These are phyloP conservation scores for Achroia grisella DNA, from an alignment of 1,140 invertebrate genomes.

Conservation along the genomic window DNA sequence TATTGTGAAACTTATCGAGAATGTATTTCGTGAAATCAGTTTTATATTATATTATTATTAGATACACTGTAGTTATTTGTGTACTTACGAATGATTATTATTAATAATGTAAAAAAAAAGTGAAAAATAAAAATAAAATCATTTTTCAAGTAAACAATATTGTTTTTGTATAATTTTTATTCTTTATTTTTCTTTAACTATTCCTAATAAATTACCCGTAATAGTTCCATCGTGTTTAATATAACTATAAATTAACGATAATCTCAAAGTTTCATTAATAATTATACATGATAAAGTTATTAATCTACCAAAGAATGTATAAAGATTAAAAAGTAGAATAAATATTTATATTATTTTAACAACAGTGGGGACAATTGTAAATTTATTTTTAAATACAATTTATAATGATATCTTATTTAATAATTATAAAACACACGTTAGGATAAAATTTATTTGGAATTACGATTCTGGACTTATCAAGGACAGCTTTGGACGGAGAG, in stretches of 20 bases:
- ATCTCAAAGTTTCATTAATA: too few species aligned
- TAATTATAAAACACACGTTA: too few species aligned
- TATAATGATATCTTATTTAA: not conserved
- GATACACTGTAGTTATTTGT: conserved; percentile 22
- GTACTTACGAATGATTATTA: conserved; percentile 30
- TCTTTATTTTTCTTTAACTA: not conserved
- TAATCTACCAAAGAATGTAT: too few species aligned
- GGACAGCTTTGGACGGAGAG: conserved; percentile 4
- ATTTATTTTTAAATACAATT: not conserved
- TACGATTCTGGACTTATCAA: too few species aligned
- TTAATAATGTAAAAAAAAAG: conserved; percentile 22
- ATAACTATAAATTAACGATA: too few species aligned
- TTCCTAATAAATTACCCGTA: not conserved
- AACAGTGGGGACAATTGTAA: too few species aligned
- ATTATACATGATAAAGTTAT: too few species aligned
- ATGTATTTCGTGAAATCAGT: conserved; percentile 12
- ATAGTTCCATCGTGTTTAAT: not conserved
- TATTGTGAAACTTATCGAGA: conserved; percentile 7
- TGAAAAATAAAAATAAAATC: conserved; percentile 23
- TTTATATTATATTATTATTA: conserved; percentile 21
- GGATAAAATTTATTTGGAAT: too few species aligned
- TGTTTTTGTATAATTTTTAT: not conserved
- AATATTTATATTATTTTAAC: too few species aligned
- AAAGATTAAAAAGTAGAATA: too few species aligned
- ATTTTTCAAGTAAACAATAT: conserved; percentile 27